Conservation (phyloP, 2,888 invertebrate genomes). For the Cerastoderma edule region DNA sequence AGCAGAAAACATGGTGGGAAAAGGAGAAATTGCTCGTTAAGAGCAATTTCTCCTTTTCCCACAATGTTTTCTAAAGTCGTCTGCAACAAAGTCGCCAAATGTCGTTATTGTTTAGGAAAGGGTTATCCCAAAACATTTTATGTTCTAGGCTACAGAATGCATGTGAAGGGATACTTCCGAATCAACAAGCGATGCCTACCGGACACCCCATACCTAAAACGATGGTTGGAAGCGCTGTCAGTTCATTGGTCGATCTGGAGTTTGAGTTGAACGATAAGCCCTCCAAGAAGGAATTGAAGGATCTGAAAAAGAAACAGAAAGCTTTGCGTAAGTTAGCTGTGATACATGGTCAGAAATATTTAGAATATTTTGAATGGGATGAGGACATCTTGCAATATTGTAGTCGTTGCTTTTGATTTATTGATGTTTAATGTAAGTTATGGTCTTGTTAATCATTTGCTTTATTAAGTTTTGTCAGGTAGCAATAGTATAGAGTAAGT, state of each 20-base stretch:
- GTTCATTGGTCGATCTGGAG: not conserved
- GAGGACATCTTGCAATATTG: no score
- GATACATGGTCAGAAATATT: not conserved
- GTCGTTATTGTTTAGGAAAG: no score
- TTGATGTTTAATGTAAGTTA: no score
- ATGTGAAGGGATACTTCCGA: not conserved
- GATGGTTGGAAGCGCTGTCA: slow-evolving; percentile 4
- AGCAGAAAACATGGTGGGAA: no score
- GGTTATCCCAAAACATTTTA: not conserved
- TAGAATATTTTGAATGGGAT: no score
- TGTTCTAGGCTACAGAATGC: slow-evolving; percentile 10
- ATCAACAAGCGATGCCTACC: not conserved
- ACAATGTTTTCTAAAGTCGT: slow-evolving; percentile 4
- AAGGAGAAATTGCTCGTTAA: no score
- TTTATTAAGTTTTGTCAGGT: no score
- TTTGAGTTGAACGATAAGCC: not conserved
- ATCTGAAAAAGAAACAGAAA: slow-evolving; percentile 12
- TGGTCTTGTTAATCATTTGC: no score
- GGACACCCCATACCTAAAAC: not conserved
- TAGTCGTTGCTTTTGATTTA: no score
- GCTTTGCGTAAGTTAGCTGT: slow-evolving; percentile 1
- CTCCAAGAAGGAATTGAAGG: slow-evolving; percentile 9
- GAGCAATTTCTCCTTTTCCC: slow-evolving; percentile 6
- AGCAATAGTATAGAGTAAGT: no score
- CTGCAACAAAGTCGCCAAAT: no score